Base-by-base conservation (phyloP, 2,113 vertebrate genomes). In the Meles meles region DNA sequence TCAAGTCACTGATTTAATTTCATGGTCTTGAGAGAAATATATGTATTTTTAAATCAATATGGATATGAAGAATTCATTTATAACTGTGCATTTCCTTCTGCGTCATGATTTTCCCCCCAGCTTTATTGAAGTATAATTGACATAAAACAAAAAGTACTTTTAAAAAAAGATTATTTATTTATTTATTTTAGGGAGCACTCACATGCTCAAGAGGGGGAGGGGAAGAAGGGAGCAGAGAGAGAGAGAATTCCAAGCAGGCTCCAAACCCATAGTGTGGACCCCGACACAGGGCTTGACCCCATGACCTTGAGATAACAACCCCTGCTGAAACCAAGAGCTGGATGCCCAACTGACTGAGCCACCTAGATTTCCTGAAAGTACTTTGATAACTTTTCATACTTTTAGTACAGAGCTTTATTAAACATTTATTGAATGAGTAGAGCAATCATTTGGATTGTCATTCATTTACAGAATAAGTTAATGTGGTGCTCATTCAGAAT, bases 1-100 rank as follows among this genome's bases (percentile, higher is more conserved):
- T 96, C 47, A 69, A 84, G 57, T 81, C 15, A 47, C 55, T 96
- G 77, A 91, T n/a, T 93, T 88, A n/a, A 86, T 82, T 82, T 93
- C 52, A 72, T n/a, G 71, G 44, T 81, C 27, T 92, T 84, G 21
- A 79, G 61, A 72, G 93, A 83, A 88, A 57, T 80, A 29, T 83
- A 76, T 96, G 91, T 86, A 12, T 80, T 88, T 93, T 67, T 13
- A 94, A 93, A 44, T 93, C 85, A 86, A 5, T 81, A 25, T 92
- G 42, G 88, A 81, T 84, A 79, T 52, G 44, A 96, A 86, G 69
- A 77, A 55, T 87, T 49, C 12, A 90, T 9, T 27, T 84, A 14
- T 7, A 76, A 81, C 27, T 72, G 31, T 34, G 80, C 25, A 61
- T 72, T 90, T 88, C 42, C 44, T 88, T 91, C n/a, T 80, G 17